Percentiles rank a stretch among this genome's conserved stretches.
Evolutionary conservation across 2,113 vertebrate genomes (phyloP).

Genomic region (Tragelaphus scriptus): DNA sequence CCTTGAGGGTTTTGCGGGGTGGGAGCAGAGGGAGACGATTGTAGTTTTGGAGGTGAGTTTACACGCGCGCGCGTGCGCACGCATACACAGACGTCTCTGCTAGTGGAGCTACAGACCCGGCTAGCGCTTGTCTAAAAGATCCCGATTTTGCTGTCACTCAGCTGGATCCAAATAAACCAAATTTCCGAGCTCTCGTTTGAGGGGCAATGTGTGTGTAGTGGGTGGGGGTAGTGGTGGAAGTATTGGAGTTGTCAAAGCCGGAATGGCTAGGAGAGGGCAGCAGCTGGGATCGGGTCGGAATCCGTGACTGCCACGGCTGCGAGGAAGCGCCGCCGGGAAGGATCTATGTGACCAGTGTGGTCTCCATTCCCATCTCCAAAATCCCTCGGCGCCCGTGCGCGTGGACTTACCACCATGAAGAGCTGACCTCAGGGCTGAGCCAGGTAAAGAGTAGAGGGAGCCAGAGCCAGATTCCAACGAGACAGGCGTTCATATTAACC

Average conservation of each 20-base stretch:
- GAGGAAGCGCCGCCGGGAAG: neutral
- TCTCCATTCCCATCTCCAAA: slow-evolving; percentile 9
- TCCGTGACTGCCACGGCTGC: neutral
- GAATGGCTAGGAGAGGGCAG: neutral
- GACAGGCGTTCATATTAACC: slow-evolving; percentile 92
- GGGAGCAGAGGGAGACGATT: neutral
- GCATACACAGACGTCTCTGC: neutral
- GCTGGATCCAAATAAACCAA: slow-evolving; percentile 49
- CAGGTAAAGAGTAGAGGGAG: slow-evolving; percentile 86
- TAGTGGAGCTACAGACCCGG: neutral
- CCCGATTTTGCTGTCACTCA: slow-evolving; percentile 39
- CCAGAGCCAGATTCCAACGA: slow-evolving; percentile 88
- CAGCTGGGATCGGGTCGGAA: neutral
- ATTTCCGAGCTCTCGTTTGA: slow-evolving; percentile 20
- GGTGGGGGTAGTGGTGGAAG: neutral
- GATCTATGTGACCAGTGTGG: neutral
- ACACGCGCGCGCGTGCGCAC: neutral
- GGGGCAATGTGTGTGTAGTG: neutral
- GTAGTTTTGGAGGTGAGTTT: slow-evolving; percentile 6
- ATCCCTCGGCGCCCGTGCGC: slow-evolving; percentile 57
- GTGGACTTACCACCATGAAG: slow-evolving; percentile 95
- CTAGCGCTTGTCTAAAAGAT: neutral
- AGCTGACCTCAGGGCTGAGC: slow-evolving; percentile 86
- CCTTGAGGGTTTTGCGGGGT: neutral
- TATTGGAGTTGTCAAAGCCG: slow-evolving; percentile 59